Base-by-base conservation (phyloP, 1,140 invertebrate species). In the Oncopodura yosiiana region DNA sequence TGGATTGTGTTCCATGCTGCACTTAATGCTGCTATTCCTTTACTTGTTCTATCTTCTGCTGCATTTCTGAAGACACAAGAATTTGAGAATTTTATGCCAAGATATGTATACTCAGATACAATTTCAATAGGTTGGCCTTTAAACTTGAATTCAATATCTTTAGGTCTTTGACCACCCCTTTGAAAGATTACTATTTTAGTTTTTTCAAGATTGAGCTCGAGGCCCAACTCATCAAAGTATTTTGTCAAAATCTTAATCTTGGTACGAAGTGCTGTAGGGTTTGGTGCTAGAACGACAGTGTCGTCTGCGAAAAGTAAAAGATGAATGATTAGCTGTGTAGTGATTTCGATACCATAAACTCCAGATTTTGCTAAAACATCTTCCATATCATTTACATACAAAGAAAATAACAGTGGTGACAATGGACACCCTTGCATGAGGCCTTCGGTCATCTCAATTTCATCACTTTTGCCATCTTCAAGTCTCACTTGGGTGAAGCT, bases 371-470 rank as follows among this genome's bases (percentile, higher is more conserved):
- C 34, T 23, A 39, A 45, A 58, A 4, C 27, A 3, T 34, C 8
- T 23, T 55, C 58, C 14, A 65, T 53, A 19, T 66, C 62, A 14
- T 19, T 38, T 11, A 66, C 16, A 51, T 54, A 66, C 2, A 66
- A 48, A 3, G 52, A 57, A 34, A 65, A 66, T 12, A 65, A n/a
- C 3, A 64, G 34, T n/a, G 65, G 61, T 23, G 50, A 58, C 3
- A 65, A 36, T 11, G 38, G 51, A 23, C 64, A 62, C 2, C 64
- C 64, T 29, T 66, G 61, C 3, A 64, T 37, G 1, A 64, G 52
- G 0, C 63, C 65, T 18, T 60, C 54, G 0, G 62, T 62, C 0
- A 65, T 59, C 30, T 24, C 43, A 30, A 32, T 48, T 23, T 9
- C 12, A 14, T 9, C 51, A 39, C 21, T 45, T 14, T 11, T 9